Conservation (phyloP, 2,797 vertebrate species). For the Atherinosoma microstoma region DNA sequence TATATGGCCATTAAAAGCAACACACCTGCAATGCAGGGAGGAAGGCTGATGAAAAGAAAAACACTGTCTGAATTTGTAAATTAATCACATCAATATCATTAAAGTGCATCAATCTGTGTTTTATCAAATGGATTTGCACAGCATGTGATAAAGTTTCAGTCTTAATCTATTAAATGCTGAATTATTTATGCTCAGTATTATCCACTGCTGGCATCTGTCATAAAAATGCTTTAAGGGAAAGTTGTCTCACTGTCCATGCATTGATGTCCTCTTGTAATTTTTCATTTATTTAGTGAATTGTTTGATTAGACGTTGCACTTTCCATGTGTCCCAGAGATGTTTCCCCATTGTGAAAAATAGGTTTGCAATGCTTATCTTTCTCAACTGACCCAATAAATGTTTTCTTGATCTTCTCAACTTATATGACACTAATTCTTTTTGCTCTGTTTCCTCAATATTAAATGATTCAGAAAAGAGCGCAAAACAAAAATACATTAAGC, state of each 20-base stretch:
- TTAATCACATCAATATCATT: background rate
- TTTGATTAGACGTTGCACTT: too few relatives aligned
- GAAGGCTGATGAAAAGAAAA: background rate
- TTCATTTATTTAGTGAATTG: too few relatives aligned
- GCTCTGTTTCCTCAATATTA: background rate
- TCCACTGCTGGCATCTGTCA: background rate
- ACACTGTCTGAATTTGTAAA: background rate
- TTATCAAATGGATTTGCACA: background rate
- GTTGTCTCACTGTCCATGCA: background rate
- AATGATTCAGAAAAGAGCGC: background rate
- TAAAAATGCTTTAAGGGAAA: too few relatives aligned
- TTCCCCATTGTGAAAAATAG: background rate
- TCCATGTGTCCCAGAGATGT: background rate
- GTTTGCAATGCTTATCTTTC: background rate
- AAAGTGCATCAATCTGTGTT: background rate
- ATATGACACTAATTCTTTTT: background rate
- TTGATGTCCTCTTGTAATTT: background rate
- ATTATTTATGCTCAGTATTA: background rate
- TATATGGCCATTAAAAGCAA: background rate
- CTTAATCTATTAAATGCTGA: too few relatives aligned
- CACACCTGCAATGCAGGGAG: background rate
- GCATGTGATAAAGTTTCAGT: too few relatives aligned
- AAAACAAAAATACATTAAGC: constrained; percentile 8
- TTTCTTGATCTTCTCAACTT: background rate
- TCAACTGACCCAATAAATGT: background rate